Evolutionary conservation across 2,888 invertebrate species (phyloP).

Genomic region (Sturmia bella): DNA sequence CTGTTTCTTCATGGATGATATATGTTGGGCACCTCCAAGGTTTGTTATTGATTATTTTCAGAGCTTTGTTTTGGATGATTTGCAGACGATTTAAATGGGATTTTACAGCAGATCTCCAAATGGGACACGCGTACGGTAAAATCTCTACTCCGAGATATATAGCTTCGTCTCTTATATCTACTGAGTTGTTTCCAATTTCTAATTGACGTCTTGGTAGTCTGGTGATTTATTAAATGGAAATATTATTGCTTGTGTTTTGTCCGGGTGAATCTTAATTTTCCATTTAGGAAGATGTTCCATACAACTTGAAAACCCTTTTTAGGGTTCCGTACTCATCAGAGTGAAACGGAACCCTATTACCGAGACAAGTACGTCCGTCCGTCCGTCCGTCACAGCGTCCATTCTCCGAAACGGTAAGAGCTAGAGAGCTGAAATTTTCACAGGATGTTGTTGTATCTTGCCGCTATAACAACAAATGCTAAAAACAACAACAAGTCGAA

Average conservation of each 20-base stretch:
- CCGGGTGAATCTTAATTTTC: constrained; percentile 33
- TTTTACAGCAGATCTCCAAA: constrained; percentile 3
- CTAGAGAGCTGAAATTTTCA: no score
- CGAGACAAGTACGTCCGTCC: no score
- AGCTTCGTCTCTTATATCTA: constrained; percentile 16
- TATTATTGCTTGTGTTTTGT: constrained; percentile 36
- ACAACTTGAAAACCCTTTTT: constrained; percentile 20
- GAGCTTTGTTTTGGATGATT: constrained; percentile 15
- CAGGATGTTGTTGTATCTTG: no score
- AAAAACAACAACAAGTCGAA: no score
- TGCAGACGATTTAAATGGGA: constrained; percentile 9
- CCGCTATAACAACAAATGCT: no score
- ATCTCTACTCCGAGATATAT: constrained; percentile 35
- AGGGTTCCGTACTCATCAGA: no score
- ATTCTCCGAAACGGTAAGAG: no score
- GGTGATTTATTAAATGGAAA: constrained; percentile 37
- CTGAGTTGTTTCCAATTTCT: constrained; percentile 8
- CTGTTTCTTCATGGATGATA: constrained; percentile 12
- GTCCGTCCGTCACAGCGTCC: no score
- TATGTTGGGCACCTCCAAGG: constrained; percentile 6
- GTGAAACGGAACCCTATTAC: no score
- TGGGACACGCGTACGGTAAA: constrained; percentile 12
- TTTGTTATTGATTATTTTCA: constrained; percentile 11
- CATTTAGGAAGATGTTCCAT: constrained; percentile 28
- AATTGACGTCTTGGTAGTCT: constrained; percentile 12